These are phyloP conservation scores for Parapristionchus giblindavisi DNA, from an alignment of 2,888 invertebrate genomes.

Conservation along the genomic window DNA sequence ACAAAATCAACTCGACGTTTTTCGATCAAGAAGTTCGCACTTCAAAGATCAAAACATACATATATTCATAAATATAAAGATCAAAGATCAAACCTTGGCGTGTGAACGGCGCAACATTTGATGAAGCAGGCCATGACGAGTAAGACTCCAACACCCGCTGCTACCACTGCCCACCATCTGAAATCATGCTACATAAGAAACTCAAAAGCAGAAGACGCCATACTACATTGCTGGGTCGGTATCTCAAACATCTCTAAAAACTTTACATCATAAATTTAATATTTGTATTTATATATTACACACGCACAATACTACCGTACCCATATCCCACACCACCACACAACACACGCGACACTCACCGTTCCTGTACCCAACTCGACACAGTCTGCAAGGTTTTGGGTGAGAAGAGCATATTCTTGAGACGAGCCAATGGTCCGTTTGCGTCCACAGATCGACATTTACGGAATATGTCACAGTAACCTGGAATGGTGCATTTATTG, in stretches of 20 bases:
- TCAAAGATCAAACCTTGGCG: slow-evolving; percentile 78
- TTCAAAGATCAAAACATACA: neutral
- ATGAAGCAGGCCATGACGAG: slow-evolving; percentile 97
- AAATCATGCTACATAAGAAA: too few species aligned
- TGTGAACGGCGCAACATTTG: slow-evolving; percentile 99
- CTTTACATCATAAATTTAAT: too few species aligned
- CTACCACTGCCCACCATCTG: slow-evolving; percentile 89
- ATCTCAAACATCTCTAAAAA: too few species aligned
- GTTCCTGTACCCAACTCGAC: slow-evolving; percentile 40
- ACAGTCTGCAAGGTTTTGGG: slow-evolving; percentile 86
- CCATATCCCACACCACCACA: neutral
- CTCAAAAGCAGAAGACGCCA: too few species aligned
- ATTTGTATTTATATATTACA: too few species aligned
- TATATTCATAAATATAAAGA: neutral
- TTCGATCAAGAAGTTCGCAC: neutral
- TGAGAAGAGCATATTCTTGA: slow-evolving; percentile 93
- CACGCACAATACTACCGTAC: neutral
- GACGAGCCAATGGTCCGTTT: slow-evolving; percentile 92
- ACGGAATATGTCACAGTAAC: slow-evolving; percentile 98
- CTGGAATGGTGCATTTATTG: too few species aligned
- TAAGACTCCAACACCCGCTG: slow-evolving; percentile 89
- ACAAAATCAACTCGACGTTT: neutral
- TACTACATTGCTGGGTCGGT: too few species aligned
- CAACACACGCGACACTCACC: slow-evolving; percentile 7
- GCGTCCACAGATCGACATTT: slow-evolving; percentile 98